Evolutionary conservation across 2,797 vertebrate species (phyloP), one percentile per base, ranked within the genome.

Genomic region (Linurgus olivaceus): DNA sequence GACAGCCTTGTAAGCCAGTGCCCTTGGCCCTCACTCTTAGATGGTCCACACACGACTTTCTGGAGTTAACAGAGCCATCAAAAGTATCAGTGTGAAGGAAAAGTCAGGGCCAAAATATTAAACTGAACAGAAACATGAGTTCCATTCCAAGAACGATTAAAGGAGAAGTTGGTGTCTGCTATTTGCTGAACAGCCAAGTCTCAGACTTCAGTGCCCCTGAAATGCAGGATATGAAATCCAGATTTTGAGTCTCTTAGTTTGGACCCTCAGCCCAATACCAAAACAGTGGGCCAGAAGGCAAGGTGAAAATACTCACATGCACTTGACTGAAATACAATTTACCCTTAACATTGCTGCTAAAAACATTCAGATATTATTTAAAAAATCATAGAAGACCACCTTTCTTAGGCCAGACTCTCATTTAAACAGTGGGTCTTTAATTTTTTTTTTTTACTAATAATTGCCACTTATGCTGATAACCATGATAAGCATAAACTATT

Each of bases 1-100:
- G 68, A 4, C 15, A 68, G 37, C 18, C 33, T 68, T 0, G 0
- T 15, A 50, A 33, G n/a, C 58, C n/a, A 28, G 3, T 4, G 37
- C 29, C 40, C n/a, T 50, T 23, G 13, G 6, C 15, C 16, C 33
- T 88, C 84, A 67, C 37, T 67, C 37, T 55, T 51, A 17, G 12
- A 28, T 26, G 31, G 31, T 3, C 28, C 16, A 6, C 7, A 7
- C 3, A 16, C 1, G 20, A 86, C 25, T 91, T 70, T 15, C 10
- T 12, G 28, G 14, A 73, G 29, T 45, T 71, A 57, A 67, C 0
- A 1, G 35, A 85, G 25, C 15, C 51, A 54, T 35, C 55, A 31
- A 35, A 86, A 55, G 23, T 3, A 3, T 40, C n/a, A 33, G 25
- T 0, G 0, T 25, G 23, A 79, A 89, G 51, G 28, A 73, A 17